phyloP scores from a whole-genome alignment of 1,140 invertebrate genomes.

The Probaryconus sp. region DNA sequence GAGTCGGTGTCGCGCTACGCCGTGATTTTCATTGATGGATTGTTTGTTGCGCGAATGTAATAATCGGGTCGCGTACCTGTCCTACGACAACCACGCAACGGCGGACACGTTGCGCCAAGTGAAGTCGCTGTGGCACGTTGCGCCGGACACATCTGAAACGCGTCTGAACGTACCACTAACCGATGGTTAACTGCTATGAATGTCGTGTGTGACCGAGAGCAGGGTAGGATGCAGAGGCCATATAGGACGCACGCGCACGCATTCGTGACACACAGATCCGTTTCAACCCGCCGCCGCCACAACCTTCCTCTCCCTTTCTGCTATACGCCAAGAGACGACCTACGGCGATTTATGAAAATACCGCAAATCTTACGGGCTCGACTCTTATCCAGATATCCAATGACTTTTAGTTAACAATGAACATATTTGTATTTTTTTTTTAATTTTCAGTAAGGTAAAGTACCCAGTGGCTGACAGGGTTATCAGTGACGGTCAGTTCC shows the following conservation, averaged over 20 bases:
- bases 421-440: too few relatives aligned
- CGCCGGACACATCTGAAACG: slow-evolving; percentile 72
- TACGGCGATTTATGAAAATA: slow-evolving; percentile 25
- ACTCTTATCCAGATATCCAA: too few relatives aligned
- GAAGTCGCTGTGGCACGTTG: slow-evolving; percentile 54
- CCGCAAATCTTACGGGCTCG: too few relatives aligned
- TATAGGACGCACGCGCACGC: slow-evolving; percentile 71
- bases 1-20: background rate
- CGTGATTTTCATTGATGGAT: slow-evolving; percentile 1
- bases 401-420: too few relatives aligned
- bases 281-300: slow-evolving; percentile 59
- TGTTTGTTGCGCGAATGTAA: slow-evolving; percentile 26
- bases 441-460: too few relatives aligned
- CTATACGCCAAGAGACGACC: slow-evolving; percentile 13
- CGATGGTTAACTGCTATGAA: slow-evolving; percentile 75
- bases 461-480: too few relatives aligned
- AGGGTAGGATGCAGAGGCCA: slow-evolving; percentile 48
- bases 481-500: too few relatives aligned
- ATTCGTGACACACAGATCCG: slow-evolving; percentile 75
- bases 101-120: slow-evolving; percentile 33
- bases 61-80: slow-evolving; percentile 38
- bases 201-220: slow-evolving; percentile 45
- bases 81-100: slow-evolving; percentile 49
- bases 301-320: slow-evolving; percentile 14
- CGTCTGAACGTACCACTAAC: slow-evolving; percentile 74